Evolutionary conservation across 2,113 vertebrate species (phyloP), one percentile per base, ranked within the genome.

Genomic region (Oreochromis spilurus): DNA sequence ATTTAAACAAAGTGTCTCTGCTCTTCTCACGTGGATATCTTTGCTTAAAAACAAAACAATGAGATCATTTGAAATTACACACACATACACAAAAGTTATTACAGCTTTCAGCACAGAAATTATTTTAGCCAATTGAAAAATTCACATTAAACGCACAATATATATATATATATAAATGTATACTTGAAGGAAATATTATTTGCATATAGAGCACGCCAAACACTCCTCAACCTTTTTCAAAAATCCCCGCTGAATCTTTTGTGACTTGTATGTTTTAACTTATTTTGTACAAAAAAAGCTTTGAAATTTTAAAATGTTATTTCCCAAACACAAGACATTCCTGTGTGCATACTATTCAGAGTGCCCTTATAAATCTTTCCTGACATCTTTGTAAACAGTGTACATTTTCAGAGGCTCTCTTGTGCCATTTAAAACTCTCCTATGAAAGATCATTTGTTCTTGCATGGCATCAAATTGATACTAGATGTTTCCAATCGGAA

Each of bases 371-470:
- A 96, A 96, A 96, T 96, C 96, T 95, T 89, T 55, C 84, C 84
- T 96, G 96, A 96, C 96, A 93, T 92, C 94, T 96, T 95, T 95
- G 94, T 96, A 96, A 96, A 96, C 95, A 96, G 86, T 94, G 92
- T 93, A 93, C 92, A 95, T 95, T 96, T 96, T 91, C 93, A 93
- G 89, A 95, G 93, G 84, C 89, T 93, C 91, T 91, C 89, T 92
- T 91, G 75, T 91, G 91, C 92, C 90, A 92, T 94, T 84, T 93
- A 84, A 95, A 94, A 89, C 88, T 94, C 90, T 84, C 79, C 81
- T 87, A 91, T 85, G 92, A 93, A 93, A 89, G 79, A 88, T 89
- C 86, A 85, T 92, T 92, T 94, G 90, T 94, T 94, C 84, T 91
- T 94, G 91, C 93, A 94, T 94, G 94, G 89, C 88, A 92, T 90